Percentiles rank a stretch among this genome's conserved stretches.
Conservation (phyloP, 2,888 invertebrate species). For the Ochropleura plecta region DNA sequence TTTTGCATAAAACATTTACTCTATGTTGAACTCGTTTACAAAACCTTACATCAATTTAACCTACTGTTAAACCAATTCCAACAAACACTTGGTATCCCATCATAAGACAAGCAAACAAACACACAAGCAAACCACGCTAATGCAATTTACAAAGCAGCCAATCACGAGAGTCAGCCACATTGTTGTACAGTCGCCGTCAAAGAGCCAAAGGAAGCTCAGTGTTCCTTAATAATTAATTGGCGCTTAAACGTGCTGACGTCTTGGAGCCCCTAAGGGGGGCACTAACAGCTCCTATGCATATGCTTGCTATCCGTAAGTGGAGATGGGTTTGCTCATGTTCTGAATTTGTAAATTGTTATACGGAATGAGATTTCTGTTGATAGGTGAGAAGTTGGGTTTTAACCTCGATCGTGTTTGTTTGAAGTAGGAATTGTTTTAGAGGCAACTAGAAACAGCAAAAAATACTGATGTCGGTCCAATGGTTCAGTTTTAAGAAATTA, state of each 20-base stretch:
- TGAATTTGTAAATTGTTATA: slow-evolving; percentile 68
- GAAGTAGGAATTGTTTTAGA: neutral
- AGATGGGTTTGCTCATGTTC: slow-evolving; percentile 73
- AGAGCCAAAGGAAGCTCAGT: slow-evolving; percentile 87
- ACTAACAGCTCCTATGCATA: slow-evolving; percentile 85
- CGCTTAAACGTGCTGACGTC: slow-evolving; percentile 89
- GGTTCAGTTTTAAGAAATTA: neutral
- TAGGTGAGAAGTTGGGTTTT: slow-evolving; percentile 26
- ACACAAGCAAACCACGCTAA: slow-evolving; percentile 79
- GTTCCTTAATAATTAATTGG: slow-evolving; percentile 89
- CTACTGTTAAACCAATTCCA: slow-evolving; percentile 11
- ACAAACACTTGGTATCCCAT: slow-evolving; percentile 36
- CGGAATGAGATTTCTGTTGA: slow-evolving; percentile 60
- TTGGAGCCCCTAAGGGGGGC: slow-evolving; percentile 81
- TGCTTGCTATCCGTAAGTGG: slow-evolving; percentile 75
- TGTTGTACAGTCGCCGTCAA: slow-evolving; percentile 88
- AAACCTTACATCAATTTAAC: neutral
- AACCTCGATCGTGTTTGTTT: slow-evolving; percentile 19
- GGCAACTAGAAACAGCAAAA: neutral
- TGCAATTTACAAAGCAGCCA: slow-evolving; percentile 88
- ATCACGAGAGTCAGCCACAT: slow-evolving; percentile 87
- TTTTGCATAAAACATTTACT: neutral
- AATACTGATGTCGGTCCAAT: neutral
- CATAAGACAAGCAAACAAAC: slow-evolving; percentile 61
- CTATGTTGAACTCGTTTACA: too few species aligned